Base-by-base conservation (phyloP, 2,888 invertebrate genomes). In the Caenorhabditis wallacei region DNA sequence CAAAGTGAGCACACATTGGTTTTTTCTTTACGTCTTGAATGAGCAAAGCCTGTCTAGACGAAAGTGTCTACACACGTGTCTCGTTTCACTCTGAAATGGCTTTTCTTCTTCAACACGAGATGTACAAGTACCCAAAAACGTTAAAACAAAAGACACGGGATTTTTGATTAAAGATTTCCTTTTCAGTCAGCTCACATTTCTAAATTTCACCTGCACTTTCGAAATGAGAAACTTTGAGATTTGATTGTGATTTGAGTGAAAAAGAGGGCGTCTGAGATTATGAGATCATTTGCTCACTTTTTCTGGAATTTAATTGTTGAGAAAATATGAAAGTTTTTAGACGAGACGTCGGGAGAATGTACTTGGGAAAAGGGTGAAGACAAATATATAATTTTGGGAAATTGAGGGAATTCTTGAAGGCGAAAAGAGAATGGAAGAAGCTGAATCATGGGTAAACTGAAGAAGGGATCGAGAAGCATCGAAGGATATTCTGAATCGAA, bases 11-110 rank as follows among this genome's bases (percentile, higher is more conserved):
- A 68, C 68, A 68, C 68, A 68, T 54, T 71, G 56, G 57, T 61
- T 61, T 61, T n/a, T 24, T n/a, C 26, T 35, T 64, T 30, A 5
- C 56, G 54, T 53, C 72, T 74, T 63, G 63, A 64, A 74, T 64
- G 63, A 74, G 61, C 72, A 53, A 63, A 59, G 51, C 43, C 61
- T 53, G 72, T 72, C 72, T 72, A 72, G 72, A 72, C 72, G 40
- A 30, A 30, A 59, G 59, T 40, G 53, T 61, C 51, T 51, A 48
- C 7, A 64, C 20, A 74, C 54, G 56, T 74, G 63, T 48, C 70
- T 54, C 40, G 2, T 16, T 16, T 54, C 63, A 63, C 40, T 72
- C 72, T 72, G 63, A 24, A 72, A 72, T 72, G 54, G 72, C 63
- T 61, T 72, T 72, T 53, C 40, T 11, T 13, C 53, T 43, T 61